Conservation (phyloP, 2,113 vertebrate species). For the Rynchops niger region DNA sequence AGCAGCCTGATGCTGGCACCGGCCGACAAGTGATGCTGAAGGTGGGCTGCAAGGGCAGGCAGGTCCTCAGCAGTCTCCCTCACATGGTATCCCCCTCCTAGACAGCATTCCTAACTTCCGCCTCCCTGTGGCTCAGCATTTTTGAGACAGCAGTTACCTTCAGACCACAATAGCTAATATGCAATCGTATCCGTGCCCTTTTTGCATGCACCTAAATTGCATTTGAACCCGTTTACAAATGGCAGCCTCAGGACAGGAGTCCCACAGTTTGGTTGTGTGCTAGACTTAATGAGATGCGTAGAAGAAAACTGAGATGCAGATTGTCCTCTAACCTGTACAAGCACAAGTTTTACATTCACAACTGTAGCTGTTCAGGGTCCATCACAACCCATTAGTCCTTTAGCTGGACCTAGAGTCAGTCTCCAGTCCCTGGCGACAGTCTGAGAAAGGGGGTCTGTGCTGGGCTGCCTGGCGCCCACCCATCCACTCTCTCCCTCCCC, state of each 20-base stretch:
- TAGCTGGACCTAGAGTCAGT: background rate
- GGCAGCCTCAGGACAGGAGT: background rate
- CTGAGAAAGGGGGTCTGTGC: background rate
- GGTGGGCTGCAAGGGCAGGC: background rate
- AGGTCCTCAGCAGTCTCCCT: background rate
- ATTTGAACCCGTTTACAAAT: background rate
- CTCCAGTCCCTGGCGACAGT: background rate
- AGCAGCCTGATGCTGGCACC: background rate
- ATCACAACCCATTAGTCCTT: background rate
- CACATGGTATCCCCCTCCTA: rapidly evolving
- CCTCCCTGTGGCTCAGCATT: background rate
- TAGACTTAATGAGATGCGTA: rapidly evolving
- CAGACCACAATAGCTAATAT: background rate
- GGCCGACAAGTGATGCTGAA: background rate
- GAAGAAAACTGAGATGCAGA: background rate
- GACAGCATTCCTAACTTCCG: background rate
- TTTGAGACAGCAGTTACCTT: background rate
- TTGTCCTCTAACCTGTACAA: background rate
- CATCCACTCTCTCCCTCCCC: background rate
- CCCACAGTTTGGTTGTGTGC: background rate
- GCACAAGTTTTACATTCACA: background rate
- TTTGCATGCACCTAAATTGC: background rate
- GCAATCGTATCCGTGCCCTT: background rate
- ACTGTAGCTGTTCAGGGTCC: too few relatives aligned
- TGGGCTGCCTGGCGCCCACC: background rate